Percentiles rank a stretch among this genome's conserved stretches.
phyloP scores from a whole-genome alignment of 2,113 vertebrate species.

The Excalfactoria chinensis region DNA sequence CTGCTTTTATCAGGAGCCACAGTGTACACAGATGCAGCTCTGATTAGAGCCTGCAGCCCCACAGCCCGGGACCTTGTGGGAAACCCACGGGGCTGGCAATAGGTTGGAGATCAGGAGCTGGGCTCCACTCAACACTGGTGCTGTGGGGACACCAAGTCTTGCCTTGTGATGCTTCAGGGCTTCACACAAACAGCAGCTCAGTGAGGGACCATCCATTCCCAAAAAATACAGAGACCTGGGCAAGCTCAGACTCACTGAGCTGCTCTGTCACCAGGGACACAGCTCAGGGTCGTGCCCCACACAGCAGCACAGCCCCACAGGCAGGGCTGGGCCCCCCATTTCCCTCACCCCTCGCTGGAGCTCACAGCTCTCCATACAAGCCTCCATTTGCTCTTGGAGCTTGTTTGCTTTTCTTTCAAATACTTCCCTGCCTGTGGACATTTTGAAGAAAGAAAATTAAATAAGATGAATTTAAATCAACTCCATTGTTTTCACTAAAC shows the following conservation, averaged over 20 bases:
- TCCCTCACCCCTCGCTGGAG: neutral
- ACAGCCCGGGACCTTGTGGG: fast-evolving
- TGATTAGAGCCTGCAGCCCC: neutral
- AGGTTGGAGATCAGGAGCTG: no score
- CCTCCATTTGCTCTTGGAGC: neutral
- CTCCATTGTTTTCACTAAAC: constrained; percentile 18
- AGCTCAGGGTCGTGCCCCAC: neutral
- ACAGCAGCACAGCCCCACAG: fast-evolving
- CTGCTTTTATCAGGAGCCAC: neutral
- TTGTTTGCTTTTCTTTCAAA: neutral
- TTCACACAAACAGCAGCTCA: neutral
- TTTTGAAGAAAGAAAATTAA: neutral
- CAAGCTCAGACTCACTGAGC: fast-evolving
- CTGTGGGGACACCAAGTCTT: neutral
- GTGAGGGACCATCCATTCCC: no score
- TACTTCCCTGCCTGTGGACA: constrained; percentile 28
- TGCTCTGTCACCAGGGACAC: neutral
- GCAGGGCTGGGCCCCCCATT: fast-evolving
- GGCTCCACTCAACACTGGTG: no score
- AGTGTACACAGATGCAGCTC: neutral
- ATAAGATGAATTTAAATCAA: constrained; percentile 14
- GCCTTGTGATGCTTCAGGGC: neutral
- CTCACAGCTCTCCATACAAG: neutral
- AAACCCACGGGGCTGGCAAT: neutral
- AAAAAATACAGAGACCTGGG: no score